Conservation (phyloP, 2,888 invertebrate species). For the Stenurella melanura region DNA sequence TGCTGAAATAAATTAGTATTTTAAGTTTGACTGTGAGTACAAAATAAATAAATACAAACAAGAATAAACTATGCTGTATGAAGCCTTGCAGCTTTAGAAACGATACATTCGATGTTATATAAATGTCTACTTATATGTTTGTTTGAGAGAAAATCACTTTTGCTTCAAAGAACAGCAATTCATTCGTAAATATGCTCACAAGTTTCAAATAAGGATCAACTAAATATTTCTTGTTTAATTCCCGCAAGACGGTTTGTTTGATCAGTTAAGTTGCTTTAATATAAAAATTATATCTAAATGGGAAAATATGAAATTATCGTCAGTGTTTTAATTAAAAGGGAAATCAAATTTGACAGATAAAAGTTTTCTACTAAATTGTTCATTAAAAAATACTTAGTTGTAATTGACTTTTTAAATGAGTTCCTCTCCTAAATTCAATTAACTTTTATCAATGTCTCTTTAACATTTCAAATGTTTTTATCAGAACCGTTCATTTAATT, state of each 20-base stretch:
- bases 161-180: not conserved
- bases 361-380: constrained; percentile 35
- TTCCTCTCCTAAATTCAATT: constrained; percentile 40
- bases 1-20: no score
- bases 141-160: not conserved
- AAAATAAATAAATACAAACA: not conserved
- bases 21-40: not conserved
- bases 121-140: not conserved
- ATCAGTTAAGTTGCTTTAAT: not conserved
- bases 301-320: constrained; percentile 28
- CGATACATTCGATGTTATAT: not conserved
- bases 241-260: not conserved
- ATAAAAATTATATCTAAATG: constrained; percentile 24
- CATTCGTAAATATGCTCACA: not conserved
- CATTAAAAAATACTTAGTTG: constrained; percentile 42
- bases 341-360: constrained; percentile 32
- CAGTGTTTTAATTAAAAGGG: constrained; percentile 25
- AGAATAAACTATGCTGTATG: not conserved
- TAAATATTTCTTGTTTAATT: not conserved
- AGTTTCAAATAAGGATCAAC: not conserved
- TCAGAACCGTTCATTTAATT: constrained; percentile 19
- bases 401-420: constrained; percentile 46
- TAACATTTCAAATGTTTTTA: constrained; percentile 16
- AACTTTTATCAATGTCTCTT: constrained; percentile 40
- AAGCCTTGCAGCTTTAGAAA: not conserved